phyloP scores from a whole-genome alignment of 2,888 invertebrate genomes.

The Philaethria dido region DNA sequence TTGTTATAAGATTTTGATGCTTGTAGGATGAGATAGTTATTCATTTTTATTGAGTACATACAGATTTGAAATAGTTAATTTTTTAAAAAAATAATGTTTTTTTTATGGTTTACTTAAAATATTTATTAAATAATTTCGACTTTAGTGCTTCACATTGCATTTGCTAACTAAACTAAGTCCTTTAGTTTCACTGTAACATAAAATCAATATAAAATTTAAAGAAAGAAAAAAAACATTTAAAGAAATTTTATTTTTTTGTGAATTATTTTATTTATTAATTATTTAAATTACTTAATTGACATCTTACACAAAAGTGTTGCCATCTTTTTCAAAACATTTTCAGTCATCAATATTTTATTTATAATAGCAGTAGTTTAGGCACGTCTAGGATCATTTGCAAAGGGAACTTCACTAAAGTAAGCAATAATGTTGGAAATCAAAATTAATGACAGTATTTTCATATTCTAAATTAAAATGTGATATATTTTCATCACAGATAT shows the following conservation, averaged over 20 bases:
- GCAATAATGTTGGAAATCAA: slow-evolving; percentile 65
- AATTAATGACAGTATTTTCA: slow-evolving; percentile 66
- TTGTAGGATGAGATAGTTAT: neutral
- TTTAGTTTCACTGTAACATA: too few relatives aligned
- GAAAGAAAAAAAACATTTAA: too few relatives aligned
- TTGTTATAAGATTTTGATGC: neutral
- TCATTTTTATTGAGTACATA: too few relatives aligned
- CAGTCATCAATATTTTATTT: slow-evolving; percentile 53
- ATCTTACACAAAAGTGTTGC: slow-evolving; percentile 1
- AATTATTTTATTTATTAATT: too few relatives aligned
- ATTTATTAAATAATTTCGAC: too few relatives aligned
- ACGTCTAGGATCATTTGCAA: slow-evolving; percentile 67
- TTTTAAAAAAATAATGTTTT: too few relatives aligned
- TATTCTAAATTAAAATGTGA: slow-evolving; percentile 77
- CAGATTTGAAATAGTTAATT: too few relatives aligned
- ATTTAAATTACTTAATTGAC: neutral
- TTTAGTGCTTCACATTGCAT: too few relatives aligned
- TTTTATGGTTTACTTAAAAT: too few relatives aligned
- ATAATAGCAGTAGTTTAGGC: slow-evolving; percentile 69
- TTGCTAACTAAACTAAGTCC: too few relatives aligned
- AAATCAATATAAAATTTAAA: too few relatives aligned
- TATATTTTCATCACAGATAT: slow-evolving; percentile 66
- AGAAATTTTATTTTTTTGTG: too few relatives aligned
- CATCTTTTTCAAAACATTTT: slow-evolving; percentile 9
- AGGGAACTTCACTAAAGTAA: slow-evolving; percentile 59